These are phyloP conservation scores for Anableps anableps DNA, from an alignment of 2,797 vertebrate genomes.

Conservation along the genomic window DNA sequence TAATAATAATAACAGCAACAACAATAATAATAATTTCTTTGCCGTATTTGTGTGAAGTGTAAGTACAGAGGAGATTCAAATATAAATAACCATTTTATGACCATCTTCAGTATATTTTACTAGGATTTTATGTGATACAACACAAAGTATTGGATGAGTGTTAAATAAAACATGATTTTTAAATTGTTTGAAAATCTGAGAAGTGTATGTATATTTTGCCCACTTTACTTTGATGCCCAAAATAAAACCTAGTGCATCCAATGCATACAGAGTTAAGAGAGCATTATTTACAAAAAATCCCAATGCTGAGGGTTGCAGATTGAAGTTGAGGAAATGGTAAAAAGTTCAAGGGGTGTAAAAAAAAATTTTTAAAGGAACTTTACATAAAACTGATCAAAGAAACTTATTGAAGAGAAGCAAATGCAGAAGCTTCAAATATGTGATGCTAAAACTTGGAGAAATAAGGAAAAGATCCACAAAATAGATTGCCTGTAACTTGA, in stretches of 20 bases:
- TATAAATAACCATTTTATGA: not conserved
- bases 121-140: not conserved
- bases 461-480: not conserved
- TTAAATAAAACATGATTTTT: not conserved
- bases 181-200: not conserved
- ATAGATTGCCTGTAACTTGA: not conserved
- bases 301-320: not conserved
- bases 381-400: not conserved
- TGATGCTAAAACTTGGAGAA: not conserved
- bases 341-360: not conserved
- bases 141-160: not conserved
- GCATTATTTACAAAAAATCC: too few species aligned
- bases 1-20: rapidly evolving
- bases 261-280: not conserved
- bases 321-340: not conserved
- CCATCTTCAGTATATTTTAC: not conserved
- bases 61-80: not conserved
- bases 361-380: not conserved
- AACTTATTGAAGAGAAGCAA: not conserved
- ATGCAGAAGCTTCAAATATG: not conserved
- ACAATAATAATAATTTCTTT: not conserved
- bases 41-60: not conserved
- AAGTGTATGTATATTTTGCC: not conserved
- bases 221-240: not conserved
- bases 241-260: not conserved